A percentile compares a stretch with the other conserved stretches of the same genome.
These are phyloP conservation scores for Pachyuromys duprasi DNA, from an alignment of 2,797 vertebrate species.

Conservation along the genomic window DNA sequence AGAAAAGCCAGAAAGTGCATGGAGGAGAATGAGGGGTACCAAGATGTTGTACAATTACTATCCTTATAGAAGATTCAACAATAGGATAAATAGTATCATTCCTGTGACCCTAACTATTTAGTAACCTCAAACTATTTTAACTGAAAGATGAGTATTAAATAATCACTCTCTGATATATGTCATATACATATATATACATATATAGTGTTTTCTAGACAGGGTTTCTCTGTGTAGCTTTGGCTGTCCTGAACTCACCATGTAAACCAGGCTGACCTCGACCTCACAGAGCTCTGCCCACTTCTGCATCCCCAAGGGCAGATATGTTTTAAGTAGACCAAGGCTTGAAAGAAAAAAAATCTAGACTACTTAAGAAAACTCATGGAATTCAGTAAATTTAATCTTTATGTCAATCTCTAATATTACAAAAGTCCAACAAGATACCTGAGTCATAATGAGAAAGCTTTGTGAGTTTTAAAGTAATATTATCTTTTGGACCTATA, in stretches of 20 bases:
- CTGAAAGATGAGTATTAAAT: background rate
- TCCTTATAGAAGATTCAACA: background rate
- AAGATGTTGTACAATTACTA: background rate
- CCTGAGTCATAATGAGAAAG: background rate
- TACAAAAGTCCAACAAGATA: background rate
- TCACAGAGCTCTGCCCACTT: no score
- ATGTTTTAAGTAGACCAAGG: no score
- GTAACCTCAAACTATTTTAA: background rate
- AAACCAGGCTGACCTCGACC: no score
- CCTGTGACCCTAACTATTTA: background rate
- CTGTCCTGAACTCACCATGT: no score
- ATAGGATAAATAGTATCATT: background rate
- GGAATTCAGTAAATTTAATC: no score
- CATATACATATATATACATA: no score
- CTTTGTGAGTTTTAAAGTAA: background rate
- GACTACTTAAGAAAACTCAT: background rate
- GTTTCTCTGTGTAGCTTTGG: no score
- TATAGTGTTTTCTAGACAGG: no score
- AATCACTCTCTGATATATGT: background rate
- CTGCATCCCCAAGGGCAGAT: no score
- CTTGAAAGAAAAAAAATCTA: rapidly evolving
- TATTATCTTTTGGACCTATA: background rate
- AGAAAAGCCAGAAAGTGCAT: background rate
- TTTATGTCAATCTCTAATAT: background rate
- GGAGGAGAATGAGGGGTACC: background rate